Evolutionary conservation across 2,113 vertebrate species (phyloP).

Genomic region (Mastomys coucha): DNA sequence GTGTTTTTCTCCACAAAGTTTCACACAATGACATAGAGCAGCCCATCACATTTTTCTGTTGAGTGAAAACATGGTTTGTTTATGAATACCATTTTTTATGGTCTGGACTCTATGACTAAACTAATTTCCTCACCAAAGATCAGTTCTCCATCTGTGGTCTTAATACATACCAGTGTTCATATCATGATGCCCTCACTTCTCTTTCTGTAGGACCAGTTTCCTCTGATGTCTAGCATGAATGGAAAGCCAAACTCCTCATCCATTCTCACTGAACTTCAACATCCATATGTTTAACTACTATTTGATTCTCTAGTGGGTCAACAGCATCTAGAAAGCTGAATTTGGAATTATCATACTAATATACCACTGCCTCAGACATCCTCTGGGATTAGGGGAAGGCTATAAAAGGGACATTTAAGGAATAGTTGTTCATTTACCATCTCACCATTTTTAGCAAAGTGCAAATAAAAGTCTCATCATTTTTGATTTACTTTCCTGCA

Average conservation of each 20-base stretch:
- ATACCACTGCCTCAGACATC: slow-evolving; percentile 51
- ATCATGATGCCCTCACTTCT: slow-evolving; percentile 39
- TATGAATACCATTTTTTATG: slow-evolving; percentile 44
- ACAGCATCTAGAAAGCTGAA: slow-evolving; percentile 68
- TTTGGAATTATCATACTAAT: slow-evolving; percentile 56
- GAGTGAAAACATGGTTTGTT: slow-evolving; percentile 49
- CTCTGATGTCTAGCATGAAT: slow-evolving; percentile 23
- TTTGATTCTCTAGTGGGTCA: slow-evolving; percentile 61
- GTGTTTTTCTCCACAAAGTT: not conserved
- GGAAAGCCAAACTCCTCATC: slow-evolving; percentile 57
- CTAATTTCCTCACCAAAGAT: slow-evolving; percentile 63
- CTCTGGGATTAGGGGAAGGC: not conserved
- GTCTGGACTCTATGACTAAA: slow-evolving; percentile 31
- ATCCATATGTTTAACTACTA: slow-evolving; percentile 24
- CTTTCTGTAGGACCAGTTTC: slow-evolving; percentile 35
- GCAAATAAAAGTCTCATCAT: not conserved
- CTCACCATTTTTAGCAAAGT: not conserved
- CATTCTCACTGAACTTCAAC: slow-evolving; percentile 57
- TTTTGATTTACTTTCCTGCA: slow-evolving; percentile 13
- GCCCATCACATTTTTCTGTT: slow-evolving; percentile 38
- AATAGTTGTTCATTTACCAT: slow-evolving; percentile 66
- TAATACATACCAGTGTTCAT: slow-evolving; percentile 13
- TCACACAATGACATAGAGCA: not conserved
- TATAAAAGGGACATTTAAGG: not conserved
- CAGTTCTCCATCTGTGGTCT: slow-evolving; percentile 63